These are phyloP conservation scores for Amphipyra tragopoginis DNA, from an alignment of 2,888 invertebrate genomes.

Conservation along the genomic window DNA sequence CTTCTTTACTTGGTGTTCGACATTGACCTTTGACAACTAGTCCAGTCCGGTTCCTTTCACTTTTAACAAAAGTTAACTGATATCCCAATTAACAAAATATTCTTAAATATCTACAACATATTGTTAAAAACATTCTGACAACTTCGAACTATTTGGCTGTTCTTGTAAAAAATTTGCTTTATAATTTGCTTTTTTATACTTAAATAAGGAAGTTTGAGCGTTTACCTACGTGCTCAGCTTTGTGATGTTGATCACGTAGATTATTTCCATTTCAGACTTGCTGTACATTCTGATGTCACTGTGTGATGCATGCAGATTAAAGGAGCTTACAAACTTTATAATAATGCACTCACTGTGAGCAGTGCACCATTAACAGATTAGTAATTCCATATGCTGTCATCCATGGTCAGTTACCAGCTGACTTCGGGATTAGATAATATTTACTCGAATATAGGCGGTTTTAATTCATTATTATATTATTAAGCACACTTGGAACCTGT, in stretches of 20 bases:
- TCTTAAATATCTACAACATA: neutral
- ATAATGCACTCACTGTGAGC: constrained; percentile 32
- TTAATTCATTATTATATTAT: no score
- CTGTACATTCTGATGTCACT: constrained; percentile 59
- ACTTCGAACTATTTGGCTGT: neutral
- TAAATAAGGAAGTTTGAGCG: constrained; percentile 35
- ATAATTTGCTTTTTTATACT: constrained; percentile 28
- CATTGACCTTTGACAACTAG: constrained; percentile 42
- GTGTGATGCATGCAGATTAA: constrained; percentile 58
- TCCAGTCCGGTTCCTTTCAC: constrained; percentile 38
- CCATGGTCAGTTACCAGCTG: no score
- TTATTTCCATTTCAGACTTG: constrained; percentile 56
- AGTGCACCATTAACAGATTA: constrained; percentile 1
- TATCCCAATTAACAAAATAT: constrained; percentile 7
- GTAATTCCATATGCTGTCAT: neutral
- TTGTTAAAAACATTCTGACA: neutral
- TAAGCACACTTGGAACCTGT: no score
- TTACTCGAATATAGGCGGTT: no score
- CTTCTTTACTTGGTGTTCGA: constrained; percentile 27
- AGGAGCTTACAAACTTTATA: constrained; percentile 39
- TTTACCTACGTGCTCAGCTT: constrained; percentile 46
- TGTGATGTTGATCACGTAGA: constrained; percentile 55
- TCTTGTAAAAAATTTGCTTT: constrained; percentile 7
- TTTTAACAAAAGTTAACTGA: constrained; percentile 21
- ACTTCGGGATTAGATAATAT: no score